Conservation (phyloP, 1,140 invertebrate species). For the Macrocentrus cingulum region DNA sequence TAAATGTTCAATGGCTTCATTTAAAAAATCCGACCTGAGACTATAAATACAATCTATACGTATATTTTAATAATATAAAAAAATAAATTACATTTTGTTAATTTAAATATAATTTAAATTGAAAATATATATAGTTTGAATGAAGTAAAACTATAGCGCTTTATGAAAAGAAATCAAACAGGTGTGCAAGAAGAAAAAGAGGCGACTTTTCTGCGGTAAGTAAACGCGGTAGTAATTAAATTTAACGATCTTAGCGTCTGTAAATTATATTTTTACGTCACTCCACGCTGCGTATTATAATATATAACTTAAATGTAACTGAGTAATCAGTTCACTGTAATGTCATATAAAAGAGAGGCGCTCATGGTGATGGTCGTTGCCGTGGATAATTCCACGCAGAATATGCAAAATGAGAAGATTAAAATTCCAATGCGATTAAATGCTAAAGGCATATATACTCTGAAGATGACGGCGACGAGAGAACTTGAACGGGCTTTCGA, state of each 20-base stretch:
- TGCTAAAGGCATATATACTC: no score
- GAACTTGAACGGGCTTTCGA: no score
- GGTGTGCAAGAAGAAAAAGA: slow-evolving; percentile 37
- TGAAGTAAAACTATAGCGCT: not conserved
- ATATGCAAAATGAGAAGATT: no score
- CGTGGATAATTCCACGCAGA: no score
- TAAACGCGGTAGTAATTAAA: slow-evolving; percentile 39
- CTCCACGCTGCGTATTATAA: slow-evolving; percentile 1
- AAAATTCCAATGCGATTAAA: no score
- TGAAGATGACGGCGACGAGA: no score
- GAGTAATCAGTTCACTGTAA: no score
- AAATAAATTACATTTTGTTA: no score
- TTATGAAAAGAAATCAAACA: slow-evolving; percentile 45
- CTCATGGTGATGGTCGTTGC: no score
- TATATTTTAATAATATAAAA: not conserved
- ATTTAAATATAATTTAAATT: not conserved
- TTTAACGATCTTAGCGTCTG: slow-evolving; percentile 43
- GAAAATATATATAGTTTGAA: not conserved
- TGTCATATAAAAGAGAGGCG: no score
- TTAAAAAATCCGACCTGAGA: not conserved
- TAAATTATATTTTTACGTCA: slow-evolving; percentile 21
- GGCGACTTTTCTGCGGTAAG: not conserved
- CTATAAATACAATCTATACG: not conserved
- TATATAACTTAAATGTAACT: no score
- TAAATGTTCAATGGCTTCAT: not conserved